Conservation (phyloP, 1,140 invertebrate species). For the Eumaeus atala region DNA sequence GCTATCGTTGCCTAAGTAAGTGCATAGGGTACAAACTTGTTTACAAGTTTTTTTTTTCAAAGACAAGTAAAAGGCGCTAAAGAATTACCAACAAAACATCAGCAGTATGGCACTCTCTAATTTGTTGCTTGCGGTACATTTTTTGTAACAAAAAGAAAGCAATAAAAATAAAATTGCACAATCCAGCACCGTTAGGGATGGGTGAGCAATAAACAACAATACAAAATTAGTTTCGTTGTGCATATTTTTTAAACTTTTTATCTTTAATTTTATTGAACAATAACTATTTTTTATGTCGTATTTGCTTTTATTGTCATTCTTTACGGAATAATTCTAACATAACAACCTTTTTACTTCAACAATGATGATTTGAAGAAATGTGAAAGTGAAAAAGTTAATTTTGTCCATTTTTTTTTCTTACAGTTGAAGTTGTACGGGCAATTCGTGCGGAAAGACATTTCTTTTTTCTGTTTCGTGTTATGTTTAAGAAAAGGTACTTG, state of each 20-base stretch:
- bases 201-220: neutral
- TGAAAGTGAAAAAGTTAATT: slow-evolving; percentile 10
- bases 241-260: slow-evolving; percentile 8
- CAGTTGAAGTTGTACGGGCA: neutral
- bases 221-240: neutral
- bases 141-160: slow-evolving; percentile 10
- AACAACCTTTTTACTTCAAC: slow-evolving; percentile 2
- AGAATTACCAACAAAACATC: neutral
- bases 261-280: neutral
- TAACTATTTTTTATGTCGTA: neutral
- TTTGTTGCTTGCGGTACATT: slow-evolving; percentile 2
- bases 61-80: too few species aligned
- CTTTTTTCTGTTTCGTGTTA: slow-evolving; percentile 2
- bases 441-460: slow-evolving; percentile 8
- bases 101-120: slow-evolving; percentile 1
- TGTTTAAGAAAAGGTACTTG: neutral
- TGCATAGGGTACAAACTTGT: too few species aligned
- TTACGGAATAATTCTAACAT: neutral
- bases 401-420: slow-evolving; percentile 1
- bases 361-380: slow-evolving; percentile 8
- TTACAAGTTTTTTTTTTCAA: too few species aligned
- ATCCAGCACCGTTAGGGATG: slow-evolving; percentile 1
- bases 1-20: too few species aligned
- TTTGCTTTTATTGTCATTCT: slow-evolving; percentile 2
- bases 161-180: slow-evolving; percentile 11